A percentile compares a stretch with the other conserved stretches of the same genome.
Conservation (phyloP, 1,140 invertebrate genomes). For the Ips typographus region DNA sequence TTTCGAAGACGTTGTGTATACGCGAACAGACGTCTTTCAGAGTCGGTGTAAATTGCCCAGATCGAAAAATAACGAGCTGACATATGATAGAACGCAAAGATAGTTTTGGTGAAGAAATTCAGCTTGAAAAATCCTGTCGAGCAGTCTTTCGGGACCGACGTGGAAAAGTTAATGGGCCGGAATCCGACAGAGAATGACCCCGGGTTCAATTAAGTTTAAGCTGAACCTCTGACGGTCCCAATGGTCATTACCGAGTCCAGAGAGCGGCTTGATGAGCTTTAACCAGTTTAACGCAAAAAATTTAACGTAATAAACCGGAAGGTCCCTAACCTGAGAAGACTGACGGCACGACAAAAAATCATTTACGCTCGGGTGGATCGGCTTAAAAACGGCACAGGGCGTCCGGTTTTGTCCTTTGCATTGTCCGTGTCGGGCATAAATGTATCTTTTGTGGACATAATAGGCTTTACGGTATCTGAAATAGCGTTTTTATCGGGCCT, state of each 20-base stretch:
- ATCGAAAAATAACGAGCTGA: too few relatives aligned
- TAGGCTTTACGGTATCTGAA: constrained; percentile 19
- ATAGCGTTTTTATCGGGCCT: constrained; percentile 11
- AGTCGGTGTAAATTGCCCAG: too few relatives aligned
- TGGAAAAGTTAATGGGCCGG: too few relatives aligned
- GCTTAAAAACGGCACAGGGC: constrained; percentile 11
- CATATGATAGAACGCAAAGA: too few relatives aligned
- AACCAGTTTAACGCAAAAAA: neutral
- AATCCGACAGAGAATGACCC: neutral
- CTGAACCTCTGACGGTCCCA: neutral
- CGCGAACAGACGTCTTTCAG: too few relatives aligned
- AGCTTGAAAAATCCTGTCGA: too few relatives aligned
- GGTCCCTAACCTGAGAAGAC: neutral
- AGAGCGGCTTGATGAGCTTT: neutral
- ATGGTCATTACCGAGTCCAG: neutral
- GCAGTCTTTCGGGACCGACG: too few relatives aligned
- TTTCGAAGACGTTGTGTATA: too few relatives aligned
- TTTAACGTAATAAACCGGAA: neutral
- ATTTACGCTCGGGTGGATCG: constrained; percentile 12
- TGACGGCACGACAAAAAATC: constrained; percentile 6
- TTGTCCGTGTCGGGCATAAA: constrained; percentile 12
- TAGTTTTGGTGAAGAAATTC: too few relatives aligned
- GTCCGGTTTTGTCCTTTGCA: constrained; percentile 7
- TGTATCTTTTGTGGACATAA: constrained; percentile 20
- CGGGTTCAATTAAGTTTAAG: neutral